Conservation (phyloP, 2,113 vertebrate species). For the Porphyrio hochstetteri region DNA sequence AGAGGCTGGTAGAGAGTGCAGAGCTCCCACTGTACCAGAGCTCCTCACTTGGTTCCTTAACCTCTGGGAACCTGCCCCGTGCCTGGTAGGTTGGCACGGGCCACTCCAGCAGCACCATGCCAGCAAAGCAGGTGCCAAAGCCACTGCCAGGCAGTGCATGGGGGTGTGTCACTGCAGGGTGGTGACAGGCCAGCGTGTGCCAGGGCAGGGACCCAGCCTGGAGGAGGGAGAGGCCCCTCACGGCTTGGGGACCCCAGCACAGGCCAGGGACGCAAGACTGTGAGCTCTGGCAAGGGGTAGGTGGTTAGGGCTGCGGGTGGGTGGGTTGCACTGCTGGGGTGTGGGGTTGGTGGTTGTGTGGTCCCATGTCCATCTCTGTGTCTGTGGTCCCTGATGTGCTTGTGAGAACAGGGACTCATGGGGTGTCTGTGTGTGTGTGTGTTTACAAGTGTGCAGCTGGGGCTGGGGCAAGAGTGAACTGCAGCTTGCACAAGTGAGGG, state of each 20-base stretch:
- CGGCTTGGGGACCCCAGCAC: background rate
- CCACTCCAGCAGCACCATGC: background rate
- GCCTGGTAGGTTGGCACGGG: background rate
- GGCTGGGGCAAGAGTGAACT: background rate
- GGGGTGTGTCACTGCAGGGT: conserved; percentile 1
- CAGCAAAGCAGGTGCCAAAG: conserved; percentile 2
- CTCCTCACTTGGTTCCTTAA: background rate
- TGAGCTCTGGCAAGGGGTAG: background rate
- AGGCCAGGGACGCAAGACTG: fast-evolving
- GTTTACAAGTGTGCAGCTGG: background rate
- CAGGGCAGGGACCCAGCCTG: background rate
- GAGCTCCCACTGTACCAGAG: background rate
- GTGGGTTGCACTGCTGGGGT: background rate
- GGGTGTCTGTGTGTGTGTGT: background rate
- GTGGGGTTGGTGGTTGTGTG: background rate
- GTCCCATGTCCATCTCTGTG: background rate
- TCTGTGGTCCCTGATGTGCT: background rate
- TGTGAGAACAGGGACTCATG: background rate
- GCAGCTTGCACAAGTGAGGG: fast-evolving
- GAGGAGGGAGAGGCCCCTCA: background rate
- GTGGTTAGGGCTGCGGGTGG: background rate
- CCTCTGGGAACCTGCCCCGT: background rate
- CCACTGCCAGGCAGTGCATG: fast-evolving
- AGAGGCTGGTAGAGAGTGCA: background rate
- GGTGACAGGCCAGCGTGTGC: background rate